A percentile compares a stretch with the other conserved stretches of the same genome.
Evolutionary conservation across 2,888 invertebrate species (phyloP).

Genomic region (Meloe dianella): DNA sequence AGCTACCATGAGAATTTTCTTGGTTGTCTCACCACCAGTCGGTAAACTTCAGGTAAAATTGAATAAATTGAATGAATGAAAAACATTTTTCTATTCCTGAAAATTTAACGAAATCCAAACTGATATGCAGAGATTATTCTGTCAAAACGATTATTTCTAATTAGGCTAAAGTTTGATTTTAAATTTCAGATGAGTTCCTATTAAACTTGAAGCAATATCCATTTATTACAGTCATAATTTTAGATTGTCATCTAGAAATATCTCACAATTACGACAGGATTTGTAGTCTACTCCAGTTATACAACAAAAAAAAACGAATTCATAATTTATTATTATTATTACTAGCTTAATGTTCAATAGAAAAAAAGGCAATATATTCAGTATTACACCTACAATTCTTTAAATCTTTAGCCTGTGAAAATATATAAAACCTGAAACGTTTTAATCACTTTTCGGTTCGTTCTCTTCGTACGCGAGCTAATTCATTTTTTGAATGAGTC

Average conservation of each 20-base stretch:
- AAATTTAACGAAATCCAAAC: neutral
- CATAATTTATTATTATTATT: neutral
- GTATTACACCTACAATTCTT: neutral
- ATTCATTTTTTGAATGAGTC: neutral
- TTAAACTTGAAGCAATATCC: neutral
- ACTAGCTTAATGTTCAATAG: neutral
- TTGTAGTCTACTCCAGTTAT: neutral
- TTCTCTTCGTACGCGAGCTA: neutral
- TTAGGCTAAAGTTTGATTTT: neutral
- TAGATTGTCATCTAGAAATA: neutral
- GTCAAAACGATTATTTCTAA: neutral
- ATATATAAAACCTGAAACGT: neutral
- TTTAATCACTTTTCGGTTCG: neutral
- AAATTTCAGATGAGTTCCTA: neutral
- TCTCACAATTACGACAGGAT: neutral
- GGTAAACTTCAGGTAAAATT: conserved; percentile 64
- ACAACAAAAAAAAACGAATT: neutral
- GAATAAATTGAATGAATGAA: neutral
- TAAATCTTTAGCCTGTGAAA: neutral
- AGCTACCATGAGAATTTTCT: conserved; percentile 76
- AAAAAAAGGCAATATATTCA: neutral
- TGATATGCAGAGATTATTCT: too few species aligned
- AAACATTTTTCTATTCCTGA: neutral
- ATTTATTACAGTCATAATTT: neutral
- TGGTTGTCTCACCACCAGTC: conserved; percentile 74